Conservation (phyloP, 2,888 invertebrate species). For the Amitus sp. region DNA sequence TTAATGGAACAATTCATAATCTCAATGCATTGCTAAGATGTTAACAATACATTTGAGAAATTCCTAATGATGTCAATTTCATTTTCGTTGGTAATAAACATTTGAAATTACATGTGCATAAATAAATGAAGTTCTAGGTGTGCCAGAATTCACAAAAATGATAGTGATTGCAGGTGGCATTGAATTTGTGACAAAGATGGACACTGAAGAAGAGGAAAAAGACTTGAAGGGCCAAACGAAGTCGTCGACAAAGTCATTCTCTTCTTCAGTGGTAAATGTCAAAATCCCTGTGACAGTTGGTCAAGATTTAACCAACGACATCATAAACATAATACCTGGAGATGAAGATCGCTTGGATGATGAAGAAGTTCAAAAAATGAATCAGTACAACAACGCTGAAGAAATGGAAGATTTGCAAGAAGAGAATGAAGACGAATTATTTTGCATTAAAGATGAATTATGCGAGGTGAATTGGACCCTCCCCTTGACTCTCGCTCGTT, state of each 20-base stretch:
- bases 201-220: constrained; percentile 25
- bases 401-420: constrained; percentile 45
- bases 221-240: constrained; percentile 5
- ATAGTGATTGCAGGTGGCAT: constrained; percentile 51
- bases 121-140: too few relatives aligned
- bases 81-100: too few relatives aligned
- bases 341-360: constrained; percentile 42
- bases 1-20: too few relatives aligned
- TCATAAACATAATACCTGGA: constrained; percentile 49
- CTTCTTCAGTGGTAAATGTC: constrained; percentile 42
- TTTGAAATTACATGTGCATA: too few relatives aligned
- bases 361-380: constrained; percentile 39
- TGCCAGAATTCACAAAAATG: too few relatives aligned
- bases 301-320: constrained; percentile 41
- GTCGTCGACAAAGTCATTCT: constrained; percentile 20
- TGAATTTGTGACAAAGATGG: constrained; percentile 51
- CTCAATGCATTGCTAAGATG: too few relatives aligned
- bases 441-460: constrained; percentile 54
- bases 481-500: too few relatives aligned
- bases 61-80: too few relatives aligned
- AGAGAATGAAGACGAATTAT: constrained; percentile 48
- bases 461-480: too few relatives aligned
- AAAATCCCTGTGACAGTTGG: constrained; percentile 38
- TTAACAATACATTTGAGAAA: too few relatives aligned
- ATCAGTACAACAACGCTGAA: too few relatives aligned